Evolutionary conservation across 2,113 vertebrate genomes (phyloP), one percentile per base, ranked within the genome.

Genomic region (Calidris pygmaea): DNA sequence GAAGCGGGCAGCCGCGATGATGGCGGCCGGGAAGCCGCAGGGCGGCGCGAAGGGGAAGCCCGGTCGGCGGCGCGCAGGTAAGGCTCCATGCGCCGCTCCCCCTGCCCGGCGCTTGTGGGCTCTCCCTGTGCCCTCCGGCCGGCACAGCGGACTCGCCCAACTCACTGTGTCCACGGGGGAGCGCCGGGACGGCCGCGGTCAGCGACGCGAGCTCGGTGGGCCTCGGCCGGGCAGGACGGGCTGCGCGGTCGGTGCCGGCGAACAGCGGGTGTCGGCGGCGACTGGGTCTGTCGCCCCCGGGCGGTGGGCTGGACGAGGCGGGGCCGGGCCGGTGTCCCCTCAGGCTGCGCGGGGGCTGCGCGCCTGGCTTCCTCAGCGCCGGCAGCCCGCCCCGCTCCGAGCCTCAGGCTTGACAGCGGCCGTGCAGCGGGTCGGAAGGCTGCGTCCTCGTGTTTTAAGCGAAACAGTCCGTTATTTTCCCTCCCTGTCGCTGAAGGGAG

Each of bases 401-500:
- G 34, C 24, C 14, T 5, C 43, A 8, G 15, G 37, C 41, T 7
- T 14, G 39, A 2, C 26, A 27, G 79, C 14, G 39, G 3, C 6
- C 13, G 18, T 9, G 32, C 35, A 1, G 68, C 30, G 6, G 8
- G 1, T 9, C 39, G 1, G 35, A 41, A 32, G 18, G 1, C 85
- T 5, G 39, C 6, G 6, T 9, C 17, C 35, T 18, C 30, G 0
- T 7, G 43, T 8, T 39, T 7, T 7, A 10, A 5, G 62, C 27
- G 0, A 5, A 21, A 3, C 34, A 15, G 41, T 2, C 20, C 29
- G 0, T 6, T 23, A 0, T 17, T 7, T 29, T 5, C 18, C 8
- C 6, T 14, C 34, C 12, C 22, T 7, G 24, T 3, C 43, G 37
- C 19, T 3, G 2, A 3, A 16, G 22, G 59, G 26, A 85, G 43